These are phyloP conservation scores for Monomorium pharaonis DNA, from an alignment of 1,140 invertebrate species.

Conservation along the genomic window DNA sequence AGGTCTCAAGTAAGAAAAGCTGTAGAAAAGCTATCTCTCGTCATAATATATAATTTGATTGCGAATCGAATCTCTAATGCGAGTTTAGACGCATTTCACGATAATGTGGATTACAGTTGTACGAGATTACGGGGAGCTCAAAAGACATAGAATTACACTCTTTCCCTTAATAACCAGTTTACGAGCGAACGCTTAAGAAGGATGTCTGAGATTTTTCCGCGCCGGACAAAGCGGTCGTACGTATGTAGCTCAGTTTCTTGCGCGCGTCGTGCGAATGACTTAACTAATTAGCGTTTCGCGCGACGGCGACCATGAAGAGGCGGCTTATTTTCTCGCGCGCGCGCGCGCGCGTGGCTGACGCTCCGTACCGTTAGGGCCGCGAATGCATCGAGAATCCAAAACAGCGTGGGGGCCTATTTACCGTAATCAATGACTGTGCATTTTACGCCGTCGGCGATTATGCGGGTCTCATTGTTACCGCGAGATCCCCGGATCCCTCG, in stretches of 20 bases:
- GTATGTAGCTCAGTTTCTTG: not conserved
- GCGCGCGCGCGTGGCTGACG: slow-evolving; percentile 32
- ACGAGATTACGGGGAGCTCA: not conserved
- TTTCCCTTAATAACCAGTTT: not conserved
- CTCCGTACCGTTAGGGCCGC: slow-evolving; percentile 57
- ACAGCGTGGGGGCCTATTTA: slow-evolving; percentile 68
- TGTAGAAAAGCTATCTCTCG: not conserved
- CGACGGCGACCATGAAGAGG: slow-evolving; percentile 46
- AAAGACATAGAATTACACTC: not conserved
- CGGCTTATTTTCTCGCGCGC: slow-evolving; percentile 42
- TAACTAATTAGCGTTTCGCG: slow-evolving; percentile 65
- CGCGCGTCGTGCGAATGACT: slow-evolving; percentile 48
- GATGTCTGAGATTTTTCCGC: slow-evolving; percentile 2
- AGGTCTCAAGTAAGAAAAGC: not conserved
- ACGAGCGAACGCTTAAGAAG: not conserved
- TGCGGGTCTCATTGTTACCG: slow-evolving; percentile 48
- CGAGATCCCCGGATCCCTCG: not conserved
- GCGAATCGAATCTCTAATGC: not conserved
- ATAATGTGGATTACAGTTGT: not conserved
- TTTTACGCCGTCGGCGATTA: slow-evolving; percentile 35
- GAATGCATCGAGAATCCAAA: slow-evolving; percentile 64
- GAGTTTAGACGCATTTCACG: not conserved
- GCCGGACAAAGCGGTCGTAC: slow-evolving; percentile 13
- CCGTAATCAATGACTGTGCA: slow-evolving; percentile 65
- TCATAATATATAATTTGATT: not conserved